Evolutionary conservation across 1,140 invertebrate species (phyloP).

Genomic region (Ips nitidus): DNA sequence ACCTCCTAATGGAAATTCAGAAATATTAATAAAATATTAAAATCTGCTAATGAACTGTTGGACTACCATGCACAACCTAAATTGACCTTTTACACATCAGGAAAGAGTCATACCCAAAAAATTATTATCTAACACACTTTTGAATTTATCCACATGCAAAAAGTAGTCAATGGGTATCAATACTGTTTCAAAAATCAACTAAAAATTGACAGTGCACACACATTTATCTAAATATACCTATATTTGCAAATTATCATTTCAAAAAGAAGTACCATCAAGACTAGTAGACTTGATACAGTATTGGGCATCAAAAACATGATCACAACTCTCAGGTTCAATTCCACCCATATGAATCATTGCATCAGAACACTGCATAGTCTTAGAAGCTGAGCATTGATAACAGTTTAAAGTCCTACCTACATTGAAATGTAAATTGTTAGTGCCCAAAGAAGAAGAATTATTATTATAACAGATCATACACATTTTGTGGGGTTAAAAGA

Average conservation of each 20-base stretch:
- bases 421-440: conserved; percentile 25
- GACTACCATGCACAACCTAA: too few relatives aligned
- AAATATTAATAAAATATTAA: neutral
- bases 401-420: conserved; percentile 63
- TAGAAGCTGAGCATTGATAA: conserved; percentile 78
- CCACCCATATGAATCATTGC: conserved; percentile 64
- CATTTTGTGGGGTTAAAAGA: too few relatives aligned
- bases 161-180: neutral
- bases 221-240: neutral
- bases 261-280: conserved; percentile 47
- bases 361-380: conserved; percentile 75
- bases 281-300: conserved; percentile 87
- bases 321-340: conserved; percentile 65
- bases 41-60: neutral
- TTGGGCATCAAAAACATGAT: conserved; percentile 74
- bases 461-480: too few relatives aligned
- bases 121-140: too few relatives aligned
- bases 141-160: neutral
- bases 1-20: conserved; percentile 65
- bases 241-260: neutral
- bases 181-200: neutral
- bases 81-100: too few relatives aligned
- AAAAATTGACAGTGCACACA: neutral
- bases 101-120: too few relatives aligned
- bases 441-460: neutral